Base-by-base conservation (phyloP, 1,140 invertebrate species). In the Drosophila ironensis region DNA sequence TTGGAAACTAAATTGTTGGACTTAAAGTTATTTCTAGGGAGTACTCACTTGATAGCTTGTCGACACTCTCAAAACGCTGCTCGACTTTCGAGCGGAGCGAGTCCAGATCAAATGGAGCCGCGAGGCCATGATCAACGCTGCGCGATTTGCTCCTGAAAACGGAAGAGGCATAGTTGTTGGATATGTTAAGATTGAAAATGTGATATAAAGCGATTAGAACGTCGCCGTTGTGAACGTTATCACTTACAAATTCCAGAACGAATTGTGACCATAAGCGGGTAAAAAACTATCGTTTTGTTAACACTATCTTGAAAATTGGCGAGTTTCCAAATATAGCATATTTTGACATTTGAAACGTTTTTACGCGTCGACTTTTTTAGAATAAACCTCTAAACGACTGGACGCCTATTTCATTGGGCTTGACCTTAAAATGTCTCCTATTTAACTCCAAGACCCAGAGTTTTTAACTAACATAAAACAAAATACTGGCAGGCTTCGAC, bases 111-210 rank as follows among this genome's bases (percentile, higher is more conserved):
- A 96, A 96, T 33, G 95, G 94, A 35, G 95, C 92, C 35, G 94
- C 92, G 75, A 96, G 94, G 77, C 95, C 95, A 92, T 96, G 95
- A 91, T 97, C 96, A 70, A 96, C 95, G 74, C 95, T 96, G 72
- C 95, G 93, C 89, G 95, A 96, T 91, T 96, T 97, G 86, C 95
- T 96, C 94, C 96, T 96, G 92, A 89, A 93, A 88, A 86, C 76
- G 74, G 9, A 20, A 68, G 8, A 72, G 0, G 37, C 30, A 33
- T 19, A 37, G 20, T 74, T 86, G 37, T 74, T 66, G 27, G 63
- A 54, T 60, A 41, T 40, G 44, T 19, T 63, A 61, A 68, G 56
- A 51, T 37, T 53, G 22, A 24, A n/a, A n/a, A n/a, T n/a, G 28
- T 16, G 27, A 54, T 30, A 24, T 38, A 24, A 44, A 66, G 35